Percentiles rank a stretch among this genome's conserved stretches.
Evolutionary conservation across 2,797 vertebrate species (phyloP).

Genomic region (Silurus aristotelis): DNA sequence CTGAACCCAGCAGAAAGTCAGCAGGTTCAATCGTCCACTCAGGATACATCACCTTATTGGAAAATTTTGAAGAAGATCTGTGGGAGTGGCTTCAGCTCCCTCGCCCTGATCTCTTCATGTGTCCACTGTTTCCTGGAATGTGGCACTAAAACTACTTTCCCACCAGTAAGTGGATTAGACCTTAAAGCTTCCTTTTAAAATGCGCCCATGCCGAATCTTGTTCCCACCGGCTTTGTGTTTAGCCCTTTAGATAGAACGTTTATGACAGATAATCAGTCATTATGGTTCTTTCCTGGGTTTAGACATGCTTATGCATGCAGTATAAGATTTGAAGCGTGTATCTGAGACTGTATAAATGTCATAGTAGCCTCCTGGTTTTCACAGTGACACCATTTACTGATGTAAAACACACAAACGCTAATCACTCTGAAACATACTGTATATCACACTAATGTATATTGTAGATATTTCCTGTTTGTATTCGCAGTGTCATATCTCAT

Average conservation of each 20-base stretch:
- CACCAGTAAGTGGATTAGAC: conserved; percentile 81
- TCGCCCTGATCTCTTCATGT: conserved; percentile 69
- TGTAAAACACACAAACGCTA: too few relatives aligned
- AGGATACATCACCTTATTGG: conserved; percentile 58
- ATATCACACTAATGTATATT: background rate
- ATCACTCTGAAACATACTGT: background rate
- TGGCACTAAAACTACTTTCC: conserved; percentile 75
- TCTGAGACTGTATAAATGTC: background rate
- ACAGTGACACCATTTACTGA: background rate
- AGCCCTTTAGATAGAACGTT: conserved; percentile 64
- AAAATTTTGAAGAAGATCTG: conserved; percentile 73
- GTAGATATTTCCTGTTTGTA: background rate
- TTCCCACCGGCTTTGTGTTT: conserved; percentile 62
- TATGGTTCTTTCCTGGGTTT: conserved; percentile 31
- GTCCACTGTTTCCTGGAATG: conserved; percentile 74
- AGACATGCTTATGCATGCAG: conserved; percentile 1
- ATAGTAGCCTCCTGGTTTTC: background rate
- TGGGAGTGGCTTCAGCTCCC: conserved; percentile 53
- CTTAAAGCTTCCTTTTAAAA: conserved; percentile 75
- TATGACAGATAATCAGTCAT: conserved; percentile 6
- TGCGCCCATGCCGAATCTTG: conserved; percentile 69
- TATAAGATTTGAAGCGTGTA: background rate
- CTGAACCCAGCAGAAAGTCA: conserved; percentile 62
- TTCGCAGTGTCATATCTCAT: conserved; percentile 61
- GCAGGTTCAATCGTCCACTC: conserved; percentile 63